Percentiles rank a stretch among this genome's conserved stretches.
Evolutionary conservation across 2,888 invertebrate genomes (phyloP).

Genomic region (Thymelicus sylvestris): DNA sequence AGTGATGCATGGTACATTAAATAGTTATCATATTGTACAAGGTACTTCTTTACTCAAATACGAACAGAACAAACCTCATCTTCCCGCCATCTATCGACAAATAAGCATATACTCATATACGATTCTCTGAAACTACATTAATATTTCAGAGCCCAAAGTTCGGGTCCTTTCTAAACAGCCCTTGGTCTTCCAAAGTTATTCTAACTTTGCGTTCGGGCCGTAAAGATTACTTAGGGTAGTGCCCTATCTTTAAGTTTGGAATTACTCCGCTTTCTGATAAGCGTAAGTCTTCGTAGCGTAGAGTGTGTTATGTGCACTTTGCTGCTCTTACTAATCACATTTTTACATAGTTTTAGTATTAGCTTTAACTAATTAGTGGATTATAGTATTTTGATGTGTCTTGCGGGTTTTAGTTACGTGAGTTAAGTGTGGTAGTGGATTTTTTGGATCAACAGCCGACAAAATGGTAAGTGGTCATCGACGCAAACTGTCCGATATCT

Average conservation of each 20-base stretch:
- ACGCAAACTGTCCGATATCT: no score
- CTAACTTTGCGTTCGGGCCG: conserved; percentile 76
- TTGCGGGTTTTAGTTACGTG: no score
- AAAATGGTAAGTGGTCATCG: no score
- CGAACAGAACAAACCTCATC: conserved; percentile 10
- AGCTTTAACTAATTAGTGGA: no score
- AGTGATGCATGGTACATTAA: no score
- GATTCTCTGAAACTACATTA: conserved; percentile 83
- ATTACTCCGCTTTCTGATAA: conserved; percentile 48
- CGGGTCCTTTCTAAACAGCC: conserved; percentile 84
- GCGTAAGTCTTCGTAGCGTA: conserved; percentile 30
- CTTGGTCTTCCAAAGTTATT: conserved; percentile 84
- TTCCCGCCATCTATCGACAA: conserved; percentile 23
- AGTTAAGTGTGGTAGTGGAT: no score
- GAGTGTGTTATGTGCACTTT: conserved; percentile 14
- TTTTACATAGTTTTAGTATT: no score
- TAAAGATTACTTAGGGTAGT: conserved; percentile 76
- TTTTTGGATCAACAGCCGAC: no score
- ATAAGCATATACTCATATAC: conserved; percentile 71
- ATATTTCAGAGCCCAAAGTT: conserved; percentile 79
- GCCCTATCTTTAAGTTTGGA: conserved; percentile 74
- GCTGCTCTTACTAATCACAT: neutral
- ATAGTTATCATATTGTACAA: no score
- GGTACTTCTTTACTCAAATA: neutral
- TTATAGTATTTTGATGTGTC: no score